Evolutionary conservation across 2,113 vertebrate species (phyloP), one percentile per base, ranked within the genome.

Genomic region (Cygnus buccinator): DNA sequence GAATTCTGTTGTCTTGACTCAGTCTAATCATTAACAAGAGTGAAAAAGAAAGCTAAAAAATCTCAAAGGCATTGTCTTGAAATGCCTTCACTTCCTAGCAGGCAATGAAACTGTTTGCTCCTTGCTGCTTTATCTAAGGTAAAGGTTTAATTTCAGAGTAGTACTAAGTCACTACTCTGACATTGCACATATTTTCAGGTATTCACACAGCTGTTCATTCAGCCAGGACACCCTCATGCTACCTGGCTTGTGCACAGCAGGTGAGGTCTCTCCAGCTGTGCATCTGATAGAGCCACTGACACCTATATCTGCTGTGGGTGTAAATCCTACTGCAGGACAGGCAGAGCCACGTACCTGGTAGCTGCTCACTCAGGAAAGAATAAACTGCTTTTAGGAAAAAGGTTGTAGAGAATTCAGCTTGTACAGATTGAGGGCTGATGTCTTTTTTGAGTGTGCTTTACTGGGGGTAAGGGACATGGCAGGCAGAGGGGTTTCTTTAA

Each of bases 131-230:
- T 73, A 66, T 26, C 23, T 58, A 62, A 91, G 82, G 5, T 18
- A 78, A 75, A 41, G 43, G 21, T 66, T 85, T 89, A 11, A 11
- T 91, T 82, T 76, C n/a, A 18, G 50, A 52, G 50, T 52, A 52
- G 50, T 48, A 29, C 37, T 12, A 67, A 72, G 41, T 29, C 20
- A 26, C 21, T 80, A 13, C 28, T 81, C 29, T 44, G 61, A 44
- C 4, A 21, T 4, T 57, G 29, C 16, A 54, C 0, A 0, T 75
- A 33, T 33, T 25, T 91, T 44, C 0, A 1, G 29, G 13, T 63
- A 18, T 63, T 90, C 52, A 50, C 9, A 8, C 3, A 21, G 13
- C 15, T 52, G 9, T 61, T 2, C 10, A 4, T 5, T 25, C n/a
- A 78, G 29, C 17, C 29, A 29, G 73, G 46, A 37, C 10, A 50